A percentile compares a stretch with the other conserved stretches of the same genome.
Evolutionary conservation across 2,888 invertebrate species (phyloP).

Genomic region (Stramonita haemastoma): DNA sequence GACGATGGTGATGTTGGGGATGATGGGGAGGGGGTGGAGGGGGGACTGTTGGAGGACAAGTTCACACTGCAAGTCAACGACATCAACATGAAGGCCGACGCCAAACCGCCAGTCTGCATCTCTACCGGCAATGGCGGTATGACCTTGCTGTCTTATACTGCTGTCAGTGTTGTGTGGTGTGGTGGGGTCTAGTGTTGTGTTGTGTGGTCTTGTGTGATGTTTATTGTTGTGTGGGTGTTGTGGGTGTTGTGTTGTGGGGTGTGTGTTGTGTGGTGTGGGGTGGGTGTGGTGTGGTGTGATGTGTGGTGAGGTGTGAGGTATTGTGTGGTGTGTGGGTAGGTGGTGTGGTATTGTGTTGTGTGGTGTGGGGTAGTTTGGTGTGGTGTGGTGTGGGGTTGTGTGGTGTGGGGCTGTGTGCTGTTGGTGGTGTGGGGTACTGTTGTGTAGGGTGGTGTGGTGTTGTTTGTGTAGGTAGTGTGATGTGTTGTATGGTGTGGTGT

Average conservation of each 20-base stretch:
- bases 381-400: no score
- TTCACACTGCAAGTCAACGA: neutral
- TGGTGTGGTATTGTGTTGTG: neutral
- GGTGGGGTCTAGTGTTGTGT: neutral
- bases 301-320: neutral
- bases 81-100: neutral
- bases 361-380: no score
- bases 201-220: no score
- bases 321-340: neutral
- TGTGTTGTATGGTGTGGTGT: no score
- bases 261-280: no score
- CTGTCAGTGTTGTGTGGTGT: neutral
- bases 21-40: neutral
- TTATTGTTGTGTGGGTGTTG: no score
- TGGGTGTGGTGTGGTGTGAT: neutral
- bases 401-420: no score
- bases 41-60: constrained; percentile 3
- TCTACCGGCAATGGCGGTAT: neutral
- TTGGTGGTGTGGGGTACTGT: no score
- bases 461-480: no score
- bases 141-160: neutral
- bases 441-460: no score
- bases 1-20: neutral
- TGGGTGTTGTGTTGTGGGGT: no score
- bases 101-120: neutral